Percentiles rank a stretch among this genome's conserved stretches.
Conservation (phyloP, 2,888 invertebrate species). For the Chouioia cunea region DNA sequence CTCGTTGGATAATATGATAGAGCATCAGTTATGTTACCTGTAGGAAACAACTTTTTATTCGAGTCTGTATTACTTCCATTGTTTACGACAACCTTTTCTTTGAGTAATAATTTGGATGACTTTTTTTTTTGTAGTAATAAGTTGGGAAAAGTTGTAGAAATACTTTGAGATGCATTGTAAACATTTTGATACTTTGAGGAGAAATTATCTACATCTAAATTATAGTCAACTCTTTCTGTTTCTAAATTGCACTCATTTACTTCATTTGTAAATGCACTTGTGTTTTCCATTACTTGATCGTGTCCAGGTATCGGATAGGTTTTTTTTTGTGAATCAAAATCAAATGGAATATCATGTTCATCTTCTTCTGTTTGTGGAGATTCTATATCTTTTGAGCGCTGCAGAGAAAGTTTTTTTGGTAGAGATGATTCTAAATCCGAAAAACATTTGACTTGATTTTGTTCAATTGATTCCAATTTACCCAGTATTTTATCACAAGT, state of each 20-base stretch:
- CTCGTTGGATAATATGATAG: constrained; percentile 86
- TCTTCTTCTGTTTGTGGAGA: constrained; percentile 62
- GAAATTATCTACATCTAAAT: constrained; percentile 79
- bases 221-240: constrained; percentile 71
- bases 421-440: constrained; percentile 64
- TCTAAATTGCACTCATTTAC: constrained; percentile 74
- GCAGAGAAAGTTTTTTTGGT: constrained; percentile 66
- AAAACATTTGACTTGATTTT: too few species aligned
- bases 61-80: constrained; percentile 76
- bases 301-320: constrained; percentile 83
- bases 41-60: constrained; percentile 79
- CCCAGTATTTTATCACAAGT: constrained; percentile 66
- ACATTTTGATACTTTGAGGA: constrained; percentile 67
- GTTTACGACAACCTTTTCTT: constrained; percentile 72
- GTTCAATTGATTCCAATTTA: too few species aligned
- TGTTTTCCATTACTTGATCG: constrained; percentile 78
- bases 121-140: constrained; percentile 59
- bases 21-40: constrained; percentile 81
- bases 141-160: constrained; percentile 64
- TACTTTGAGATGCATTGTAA: constrained; percentile 67
- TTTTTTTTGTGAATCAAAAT: constrained; percentile 73
- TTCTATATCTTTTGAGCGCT: constrained; percentile 69
- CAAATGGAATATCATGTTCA: constrained; percentile 59
- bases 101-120: constrained; percentile 60
- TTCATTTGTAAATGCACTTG: constrained; percentile 81